Conservation (phyloP, 2,113 vertebrate genomes). For the Rynchops niger region DNA sequence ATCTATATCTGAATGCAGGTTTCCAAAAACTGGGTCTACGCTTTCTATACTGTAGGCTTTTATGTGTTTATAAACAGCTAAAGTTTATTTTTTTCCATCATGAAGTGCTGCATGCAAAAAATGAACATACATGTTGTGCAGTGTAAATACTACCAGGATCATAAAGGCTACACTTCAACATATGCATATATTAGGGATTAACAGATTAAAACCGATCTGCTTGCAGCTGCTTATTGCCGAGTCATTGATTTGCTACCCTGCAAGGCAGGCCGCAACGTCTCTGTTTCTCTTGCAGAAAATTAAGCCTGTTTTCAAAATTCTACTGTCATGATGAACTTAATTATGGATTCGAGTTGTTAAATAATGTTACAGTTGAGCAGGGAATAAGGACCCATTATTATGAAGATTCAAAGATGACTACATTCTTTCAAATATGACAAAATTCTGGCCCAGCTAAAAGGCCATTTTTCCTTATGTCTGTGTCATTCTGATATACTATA, state of each 20-base stretch:
- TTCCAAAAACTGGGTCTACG: background rate
- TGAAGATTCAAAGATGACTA: background rate
- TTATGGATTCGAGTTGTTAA: conserved; percentile 41
- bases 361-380: conserved; percentile 31
- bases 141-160: background rate
- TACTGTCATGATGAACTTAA: conserved; percentile 52
- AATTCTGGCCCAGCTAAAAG: background rate
- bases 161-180: background rate
- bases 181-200: background rate
- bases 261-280: background rate
- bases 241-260: conserved; percentile 13
- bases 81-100: background rate
- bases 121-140: background rate
- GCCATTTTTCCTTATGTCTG: background rate
- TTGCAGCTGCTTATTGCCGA: conserved; percentile 8
- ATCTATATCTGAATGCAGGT: background rate
- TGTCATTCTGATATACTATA: background rate
- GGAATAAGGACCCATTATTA: conserved; percentile 23
- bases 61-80: background rate
- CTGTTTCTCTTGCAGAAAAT: conserved; percentile 33
- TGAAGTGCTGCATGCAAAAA: background rate
- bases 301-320: conserved; percentile 54
- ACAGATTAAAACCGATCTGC: conserved; percentile 32
- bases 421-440: background rate
- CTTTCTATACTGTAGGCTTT: background rate